Evolutionary conservation across 30 jellyfish, hydroid and myxozoan genomes (phyloP).

Genomic region (Aurelia sp.): DNA sequence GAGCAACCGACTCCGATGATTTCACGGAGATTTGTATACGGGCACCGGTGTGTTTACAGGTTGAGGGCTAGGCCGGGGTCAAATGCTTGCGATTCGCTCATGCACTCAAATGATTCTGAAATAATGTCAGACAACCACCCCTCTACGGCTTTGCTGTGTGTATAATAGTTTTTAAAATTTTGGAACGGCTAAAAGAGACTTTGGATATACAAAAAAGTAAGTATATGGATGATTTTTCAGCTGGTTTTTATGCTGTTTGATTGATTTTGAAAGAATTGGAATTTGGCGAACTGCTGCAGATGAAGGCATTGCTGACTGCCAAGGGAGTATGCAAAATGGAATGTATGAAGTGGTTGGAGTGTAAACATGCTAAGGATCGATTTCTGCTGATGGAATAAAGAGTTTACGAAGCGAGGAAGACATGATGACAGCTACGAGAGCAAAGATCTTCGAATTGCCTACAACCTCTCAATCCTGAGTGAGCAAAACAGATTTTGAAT

Average conservation of each 20-base stretch:
- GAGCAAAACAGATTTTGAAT: too few relatives aligned
- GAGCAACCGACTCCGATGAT: conserved; percentile 47
- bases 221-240: background rate
- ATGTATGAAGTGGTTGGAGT: too few relatives aligned
- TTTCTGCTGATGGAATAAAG: background rate
- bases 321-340: background rate
- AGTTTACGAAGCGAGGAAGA: background rate
- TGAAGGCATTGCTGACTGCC: too few relatives aligned
- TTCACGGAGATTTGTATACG: conserved; percentile 39
- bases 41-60: conserved; percentile 72
- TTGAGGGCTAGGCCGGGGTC: conserved; percentile 63
- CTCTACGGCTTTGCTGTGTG: conserved; percentile 49
- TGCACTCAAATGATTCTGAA: conserved; percentile 54
- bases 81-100: conserved; percentile 76
- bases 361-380: too few relatives aligned
- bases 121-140: conserved; percentile 63
- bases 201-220: conserved; percentile 31
- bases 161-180: conserved; percentile 38
- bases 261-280: background rate
- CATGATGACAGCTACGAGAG: background rate
- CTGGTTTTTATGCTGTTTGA: background rate
- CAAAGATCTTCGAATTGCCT: background rate
- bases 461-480: too few relatives aligned
- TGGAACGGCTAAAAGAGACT: conserved; percentile 28
- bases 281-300: too few relatives aligned